Base-by-base conservation (phyloP, 2,888 invertebrate species). In the Brachyptera putata region DNA sequence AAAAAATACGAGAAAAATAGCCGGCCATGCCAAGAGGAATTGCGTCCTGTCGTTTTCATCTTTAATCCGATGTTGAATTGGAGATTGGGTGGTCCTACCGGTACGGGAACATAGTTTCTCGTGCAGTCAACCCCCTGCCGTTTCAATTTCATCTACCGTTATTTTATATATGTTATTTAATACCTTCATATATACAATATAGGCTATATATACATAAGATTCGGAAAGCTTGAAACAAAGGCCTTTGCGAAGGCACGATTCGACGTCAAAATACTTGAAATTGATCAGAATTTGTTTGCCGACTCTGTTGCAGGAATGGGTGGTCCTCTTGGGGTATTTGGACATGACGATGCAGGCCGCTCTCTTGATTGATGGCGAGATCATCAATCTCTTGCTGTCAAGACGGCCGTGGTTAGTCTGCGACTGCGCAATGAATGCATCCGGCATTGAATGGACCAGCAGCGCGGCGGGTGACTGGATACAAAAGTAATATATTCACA, bases 301-400 rank as follows among this genome's bases (percentile, higher is more conserved):
- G 41, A 16, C 21, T 21, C 37, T 37, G 14, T 41, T 41, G 16
- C 41, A 21, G 41, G 21, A 60, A 55, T 60, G 60, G 60, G 60
- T 60, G 60, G 60, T 60, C 60, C 60, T 43, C 55, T 30, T 21
- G 1, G 3, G 49, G 21, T 16, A 11, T 11, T 7, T 18, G 41
- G 41, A 41, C 11, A 13, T 9, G 16, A 50, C 58, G 39, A 37
- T 49, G 36, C 58, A 58, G 43, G 36, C 39, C 26, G 34, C 49
- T 22, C 60, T 56, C 48, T 60, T 60, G 61, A 61, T 61, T 61
- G 61, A 61, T 61, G 53, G 61, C 53, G 26, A 46, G 24, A 49
- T 25, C 61, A 61, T 61, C 53, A 53, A 61, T 61, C 61, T 43
- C 41, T 21, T 25, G 21, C 57, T 57, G n/a, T n/a, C n/a, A n/a